Base-by-base conservation (phyloP, 1,140 invertebrate species). In the Panagrolaimus sp. region DNA sequence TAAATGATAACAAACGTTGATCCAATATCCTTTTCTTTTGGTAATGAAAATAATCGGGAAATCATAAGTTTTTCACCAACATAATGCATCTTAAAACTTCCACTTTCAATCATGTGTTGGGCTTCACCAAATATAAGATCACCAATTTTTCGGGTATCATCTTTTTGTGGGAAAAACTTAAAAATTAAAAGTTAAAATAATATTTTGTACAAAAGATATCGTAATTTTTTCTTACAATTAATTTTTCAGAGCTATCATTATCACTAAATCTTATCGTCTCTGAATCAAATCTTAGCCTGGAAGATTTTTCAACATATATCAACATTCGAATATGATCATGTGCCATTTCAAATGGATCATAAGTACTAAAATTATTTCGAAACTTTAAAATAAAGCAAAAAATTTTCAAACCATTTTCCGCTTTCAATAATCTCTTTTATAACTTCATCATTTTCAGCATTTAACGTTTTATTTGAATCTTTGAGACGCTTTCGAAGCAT, bases 401-500 rank as follows among this genome's bases (percentile, higher is more conserved):
- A 58, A 17, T 21, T 0, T 26, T 26, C 52, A 26, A 21, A 58
- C 52, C 21, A 58, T n/a, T 21, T 58, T 58, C 52, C 52, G 17
- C 28, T 28, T 26, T 58, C n/a, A 21, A 58, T 14, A 21, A 58
- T 12, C 52, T 58, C 52, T 58, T 58, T 14, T 5, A 58, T 58
- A 5, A 28, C 52, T 28, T 58, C 15, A 12, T 58, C 17, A 28
- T 58, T 58, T 12, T 21, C 21, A 28, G 21, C 15, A 58, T 4
- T 38, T 38, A 21, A n/a, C 1, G 15, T 10, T 28, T 58, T 58
- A 21, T 21, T 21, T 12, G 52, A 21, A 2, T 58, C 17, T 58
- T 58, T 58, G 28, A n/a, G 14, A 4, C 52, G 52, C 15, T 21
- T 28, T 58, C 52, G 52, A 58, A 12, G 15, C 52, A 58, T 58